Base-by-base conservation (phyloP, 2,113 vertebrate genomes). In the Ciconia stormi region DNA sequence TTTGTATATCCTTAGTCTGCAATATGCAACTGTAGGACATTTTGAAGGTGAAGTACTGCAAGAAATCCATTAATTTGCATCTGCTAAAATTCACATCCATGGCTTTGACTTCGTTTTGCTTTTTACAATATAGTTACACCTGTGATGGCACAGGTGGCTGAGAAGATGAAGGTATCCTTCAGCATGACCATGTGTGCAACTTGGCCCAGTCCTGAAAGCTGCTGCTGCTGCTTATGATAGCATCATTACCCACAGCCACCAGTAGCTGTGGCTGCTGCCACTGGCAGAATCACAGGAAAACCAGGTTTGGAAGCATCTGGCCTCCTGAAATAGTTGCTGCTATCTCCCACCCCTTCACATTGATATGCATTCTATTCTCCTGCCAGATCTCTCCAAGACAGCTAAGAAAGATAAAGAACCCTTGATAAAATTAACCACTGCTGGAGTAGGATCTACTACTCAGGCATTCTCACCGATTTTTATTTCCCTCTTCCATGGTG, bases 111-210 rank as follows among this genome's bases (percentile, higher is more conserved):
- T 40, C 2, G 22, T 52, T 81, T 86, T 86, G 10, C 58, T 49
- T 72, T 87, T 53, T 52, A 12, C 63, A 81, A 34, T 47, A 30
- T 53, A 53, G 46, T 85, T 55, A 55, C 17, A 56, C 13, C 38
- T 72, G 13, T 30, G 10, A 25, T 72, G 38, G 62, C 58, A 77
- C 19, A 59, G 29, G 34, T 61, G 53, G 71, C 53, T 61, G 25
- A 59, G 32, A 66, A 87, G 62, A 25, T 46, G 34, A 13, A 72
- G 62, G 8, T 32, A 16, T 44, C 30, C 46, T 85, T 77, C 0
- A 0, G 34, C n/a, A 29, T 19, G 8, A 36, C 50, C 49, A 26
- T 1, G 9, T 47, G 50, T 86, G 42, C 3, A 14, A 36, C 38
- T 42, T 69, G 53, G 44, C 38, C 44, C 30, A 6, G 3, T 36